Percentiles rank a stretch among this genome's conserved stretches.
These are phyloP conservation scores for Parasteatoda tepidariorum DNA, from an alignment of 1,140 invertebrate species.

Conservation along the genomic window DNA sequence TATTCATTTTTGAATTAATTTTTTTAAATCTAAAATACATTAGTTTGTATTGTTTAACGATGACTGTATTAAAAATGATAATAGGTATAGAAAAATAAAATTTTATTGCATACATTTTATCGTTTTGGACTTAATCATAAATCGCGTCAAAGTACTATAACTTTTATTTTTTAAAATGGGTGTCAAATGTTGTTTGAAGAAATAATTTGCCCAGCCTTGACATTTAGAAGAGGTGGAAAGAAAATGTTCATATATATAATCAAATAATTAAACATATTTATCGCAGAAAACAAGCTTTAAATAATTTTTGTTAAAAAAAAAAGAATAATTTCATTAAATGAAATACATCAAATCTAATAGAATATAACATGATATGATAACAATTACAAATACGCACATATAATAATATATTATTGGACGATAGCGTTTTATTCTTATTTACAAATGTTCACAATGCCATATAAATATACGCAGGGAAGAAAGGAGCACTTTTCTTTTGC, in stretches of 20 bases:
- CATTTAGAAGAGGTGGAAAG: background rate
- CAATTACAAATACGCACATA: conserved; percentile 35
- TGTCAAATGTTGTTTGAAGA: too few species aligned
- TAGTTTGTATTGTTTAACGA: too few species aligned
- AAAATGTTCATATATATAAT: background rate
- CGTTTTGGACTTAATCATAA: too few species aligned
- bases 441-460: conserved; percentile 39
- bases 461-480: conserved; percentile 16
- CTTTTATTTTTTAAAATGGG: too few species aligned
- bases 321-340: conserved; percentile 44
- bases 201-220: background rate
- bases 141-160: too few species aligned
- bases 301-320: conserved; percentile 1
- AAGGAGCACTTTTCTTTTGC: background rate
- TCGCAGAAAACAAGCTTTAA: background rate
- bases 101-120: too few species aligned
- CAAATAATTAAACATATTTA: background rate
- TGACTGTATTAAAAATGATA: too few species aligned
- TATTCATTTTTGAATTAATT: too few species aligned
- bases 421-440: conserved; percentile 50
- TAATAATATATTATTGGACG: conserved; percentile 41
- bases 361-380: conserved; percentile 40
- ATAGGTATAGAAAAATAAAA: too few species aligned
- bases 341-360: conserved; percentile 31
- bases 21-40: too few species aligned